Evolutionary conservation across 1,140 invertebrate genomes (phyloP), one percentile per base, ranked within the genome.

Genomic region (Lordiphosa stackelbergi): DNA sequence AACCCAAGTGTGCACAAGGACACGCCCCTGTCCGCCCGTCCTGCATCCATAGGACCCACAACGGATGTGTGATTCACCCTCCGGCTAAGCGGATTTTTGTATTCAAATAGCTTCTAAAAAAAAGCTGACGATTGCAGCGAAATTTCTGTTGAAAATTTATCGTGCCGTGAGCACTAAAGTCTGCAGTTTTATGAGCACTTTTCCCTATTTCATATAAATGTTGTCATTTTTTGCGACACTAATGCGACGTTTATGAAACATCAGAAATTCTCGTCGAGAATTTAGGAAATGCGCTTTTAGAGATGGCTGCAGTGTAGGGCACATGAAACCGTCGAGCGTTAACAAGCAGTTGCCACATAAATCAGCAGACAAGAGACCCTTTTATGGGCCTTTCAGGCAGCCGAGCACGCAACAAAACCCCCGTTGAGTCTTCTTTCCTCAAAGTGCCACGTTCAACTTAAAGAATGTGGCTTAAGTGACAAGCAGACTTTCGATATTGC

Each of bases 171-270:
- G 66, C 61, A 70, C 55, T 81, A 81, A 71, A 81, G 53, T 81
- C 75, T 79, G 75, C 66, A 75, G 41, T 72, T 79, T 81, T 81
- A 81, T 70, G 71, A 81, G 47, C 63, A 41, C 49, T 81, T 74
- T 45, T 31, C 43, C 11, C 13, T n/a, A 46, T 46, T 46, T 46
- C 31, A 46, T 34, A 46, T n/a, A 46, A 46, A 31, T 31, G 45
- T 62, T 75, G 52, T 55, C 45, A 62, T 77, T 38, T 41, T 61
- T 53, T 38, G 54, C 72, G 77, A 81, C 75, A 83, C 71, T 81
- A 81, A 81, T 81, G 63, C 72, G 77, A 81, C 72, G 77, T 69
- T 81, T 81, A 83, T 81, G 59, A 83, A 83, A 83, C 47, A 71
- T 69, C 63, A 53, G 59, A 31, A 75, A 56, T 56, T 49, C 52